A percentile compares a stretch with the other conserved stretches of the same genome.
Evolutionary conservation across 2,888 invertebrate species (phyloP).

Genomic region (Sinopyrophorus schimmeli): DNA sequence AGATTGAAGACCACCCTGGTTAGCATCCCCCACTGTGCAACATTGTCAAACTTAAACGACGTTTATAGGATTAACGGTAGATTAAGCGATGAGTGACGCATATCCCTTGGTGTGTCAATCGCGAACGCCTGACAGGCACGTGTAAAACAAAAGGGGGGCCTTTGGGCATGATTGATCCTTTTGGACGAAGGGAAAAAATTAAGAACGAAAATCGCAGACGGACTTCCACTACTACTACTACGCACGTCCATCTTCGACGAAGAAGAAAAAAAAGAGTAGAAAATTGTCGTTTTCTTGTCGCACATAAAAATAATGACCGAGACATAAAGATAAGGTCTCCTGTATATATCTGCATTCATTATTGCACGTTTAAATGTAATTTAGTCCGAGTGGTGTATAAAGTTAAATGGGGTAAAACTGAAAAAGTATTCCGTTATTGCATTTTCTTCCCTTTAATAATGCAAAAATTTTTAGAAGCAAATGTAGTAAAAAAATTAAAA

Average conservation of each 20-base stretch:
- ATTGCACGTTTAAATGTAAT: constrained; percentile 35
- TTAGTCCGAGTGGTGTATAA: constrained; percentile 30
- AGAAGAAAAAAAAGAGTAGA: constrained; percentile 13
- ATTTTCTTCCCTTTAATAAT: constrained; percentile 36
- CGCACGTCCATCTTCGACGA: no score
- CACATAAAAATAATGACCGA: constrained; percentile 25
- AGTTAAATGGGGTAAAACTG: constrained; percentile 38
- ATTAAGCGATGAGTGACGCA: constrained; percentile 44
- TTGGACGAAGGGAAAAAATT: no score
- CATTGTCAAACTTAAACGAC: constrained; percentile 47
- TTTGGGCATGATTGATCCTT: constrained; percentile 31
- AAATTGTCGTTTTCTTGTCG: constrained; percentile 23
- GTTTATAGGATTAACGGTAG: constrained; percentile 48
- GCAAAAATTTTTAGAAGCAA: constrained; percentile 47
- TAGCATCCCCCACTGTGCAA: constrained; percentile 36
- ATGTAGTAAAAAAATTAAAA: constrained; percentile 43
- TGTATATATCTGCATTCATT: constrained; percentile 30
- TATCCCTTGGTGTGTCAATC: constrained; percentile 35
- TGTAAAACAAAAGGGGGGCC: constrained; percentile 36
- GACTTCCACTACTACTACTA: no score
- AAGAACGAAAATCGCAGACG: no score
- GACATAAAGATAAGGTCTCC: constrained; percentile 28
- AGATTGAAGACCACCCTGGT: constrained; percentile 34
- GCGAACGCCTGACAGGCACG: constrained; percentile 45
- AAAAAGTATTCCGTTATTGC: constrained; percentile 42